Percentiles rank a stretch among this genome's conserved stretches.
These are phyloP conservation scores for Megalopta genalis DNA, from an alignment of 1,140 invertebrate genomes.

Conservation along the genomic window DNA sequence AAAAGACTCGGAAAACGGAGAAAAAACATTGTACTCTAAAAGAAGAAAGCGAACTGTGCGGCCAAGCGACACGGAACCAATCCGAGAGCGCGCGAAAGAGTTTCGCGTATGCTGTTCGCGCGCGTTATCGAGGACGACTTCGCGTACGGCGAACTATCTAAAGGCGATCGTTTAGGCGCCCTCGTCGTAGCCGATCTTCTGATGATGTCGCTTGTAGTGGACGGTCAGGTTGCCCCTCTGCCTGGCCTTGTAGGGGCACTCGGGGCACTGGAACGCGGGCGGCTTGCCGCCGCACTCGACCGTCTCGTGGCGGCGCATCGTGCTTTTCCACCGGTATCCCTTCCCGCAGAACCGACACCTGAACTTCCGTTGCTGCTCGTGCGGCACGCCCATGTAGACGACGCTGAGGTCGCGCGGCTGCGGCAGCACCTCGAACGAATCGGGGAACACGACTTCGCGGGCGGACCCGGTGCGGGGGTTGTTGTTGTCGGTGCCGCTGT, in stretches of 20 bases:
- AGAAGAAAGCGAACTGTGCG: no score
- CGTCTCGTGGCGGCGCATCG: constrained; percentile 89
- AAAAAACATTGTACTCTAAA: no score
- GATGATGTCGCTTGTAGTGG: constrained; percentile 89
- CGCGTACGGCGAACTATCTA: constrained; percentile 1
- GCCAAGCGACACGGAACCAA: no score
- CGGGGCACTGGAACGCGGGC: constrained; percentile 89
- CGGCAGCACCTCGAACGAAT: constrained; percentile 78
- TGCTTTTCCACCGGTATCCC: constrained; percentile 90
- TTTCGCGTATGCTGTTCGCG: background rate
- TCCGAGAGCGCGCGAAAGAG: no score
- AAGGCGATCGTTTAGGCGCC: constrained; percentile 34
- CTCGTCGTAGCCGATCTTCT: constrained; percentile 71
- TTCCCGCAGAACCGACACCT: constrained; percentile 90
- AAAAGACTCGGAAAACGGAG: no score
- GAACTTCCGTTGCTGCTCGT: constrained; percentile 85
- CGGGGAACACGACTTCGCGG: constrained; percentile 77
- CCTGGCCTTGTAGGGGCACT: constrained; percentile 89
- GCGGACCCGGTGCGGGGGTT: constrained; percentile 46
- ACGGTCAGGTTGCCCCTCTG: constrained; percentile 90
- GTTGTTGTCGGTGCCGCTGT: constrained; percentile 49
- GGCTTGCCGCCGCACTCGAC: constrained; percentile 93
- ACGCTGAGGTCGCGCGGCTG: constrained; percentile 74
- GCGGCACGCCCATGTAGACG: constrained; percentile 75
- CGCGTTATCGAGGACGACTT: constrained; percentile 28